Percentiles rank a stretch among this genome's conserved stretches.
phyloP scores from a whole-genome alignment of 2,888 invertebrate genomes.

The Spatulosminthurus flaviceps region DNA sequence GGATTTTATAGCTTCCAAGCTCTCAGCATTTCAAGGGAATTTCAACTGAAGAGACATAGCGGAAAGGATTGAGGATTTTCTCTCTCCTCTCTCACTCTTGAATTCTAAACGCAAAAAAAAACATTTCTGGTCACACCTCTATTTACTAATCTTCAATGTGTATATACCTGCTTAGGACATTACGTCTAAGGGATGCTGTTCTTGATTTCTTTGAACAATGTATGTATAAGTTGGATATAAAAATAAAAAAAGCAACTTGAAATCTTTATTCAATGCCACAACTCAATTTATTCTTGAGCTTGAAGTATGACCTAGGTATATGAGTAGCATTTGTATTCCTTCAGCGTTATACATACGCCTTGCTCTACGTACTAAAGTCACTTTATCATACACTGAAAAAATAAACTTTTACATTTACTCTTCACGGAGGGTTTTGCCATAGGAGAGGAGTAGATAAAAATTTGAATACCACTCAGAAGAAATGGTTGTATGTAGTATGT shows the following conservation, averaged over 20 bases:
- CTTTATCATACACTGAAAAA: no score
- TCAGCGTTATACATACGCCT: no score
- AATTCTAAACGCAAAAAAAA: slow-evolving; percentile 36
- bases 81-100: neutral
- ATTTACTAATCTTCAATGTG: slow-evolving; percentile 34
- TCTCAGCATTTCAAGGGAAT: slow-evolving; percentile 16
- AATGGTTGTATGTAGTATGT: no score
- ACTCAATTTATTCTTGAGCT: neutral
- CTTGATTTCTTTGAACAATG: slow-evolving; percentile 20
- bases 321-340: no score
- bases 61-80: slow-evolving; percentile 22
- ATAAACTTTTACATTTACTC: no score
- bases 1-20: slow-evolving; percentile 14
- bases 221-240: neutral
- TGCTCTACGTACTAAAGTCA: no score
- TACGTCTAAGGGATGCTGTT: neutral
- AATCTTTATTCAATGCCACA: slow-evolving; percentile 27
- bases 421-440: no score
- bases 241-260: slow-evolving; percentile 20
- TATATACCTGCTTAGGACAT: slow-evolving; percentile 1
- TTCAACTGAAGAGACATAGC: neutral
- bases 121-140: slow-evolving; percentile 41
- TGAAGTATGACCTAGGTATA: no score
- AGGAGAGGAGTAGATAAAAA: no score
- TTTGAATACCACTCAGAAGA: no score